These are phyloP conservation scores for Diadema setosum DNA, from an alignment of 35 echinoderm and acorn worm genomes.

Conservation along the genomic window DNA sequence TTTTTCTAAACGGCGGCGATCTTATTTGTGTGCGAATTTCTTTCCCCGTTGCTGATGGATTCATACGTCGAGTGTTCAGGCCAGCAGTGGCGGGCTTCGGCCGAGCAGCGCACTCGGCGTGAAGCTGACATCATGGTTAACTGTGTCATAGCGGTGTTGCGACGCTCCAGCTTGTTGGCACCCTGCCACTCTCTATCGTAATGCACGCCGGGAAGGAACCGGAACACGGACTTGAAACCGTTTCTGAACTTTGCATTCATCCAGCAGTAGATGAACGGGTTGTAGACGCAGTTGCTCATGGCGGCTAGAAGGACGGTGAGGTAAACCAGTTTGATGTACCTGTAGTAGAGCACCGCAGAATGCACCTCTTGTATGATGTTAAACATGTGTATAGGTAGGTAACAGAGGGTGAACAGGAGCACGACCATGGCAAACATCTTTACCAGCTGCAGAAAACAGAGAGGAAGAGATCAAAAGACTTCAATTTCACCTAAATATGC, in stretches of 20 bases:
- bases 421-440: conserved; percentile 97
- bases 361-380: conserved; percentile 79
- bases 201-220: conserved; percentile 62
- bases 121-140: conserved; percentile 31
- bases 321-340: conserved; percentile 57
- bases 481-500: too few species aligned
- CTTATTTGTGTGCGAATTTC: background rate
- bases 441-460: conserved; percentile 69
- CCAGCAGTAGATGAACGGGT: conserved; percentile 96
- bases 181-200: conserved; percentile 65
- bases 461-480: background rate
- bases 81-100: background rate
- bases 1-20: background rate
- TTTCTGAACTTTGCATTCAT: conserved; percentile 99
- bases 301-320: conserved; percentile 51
- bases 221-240: conserved; percentile 88
- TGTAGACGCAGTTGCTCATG: conserved; percentile 97
- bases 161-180: conserved; percentile 20
- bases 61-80: background rate
- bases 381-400: conserved; percentile 88
- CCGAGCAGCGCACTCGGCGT: background rate
- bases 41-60: background rate
- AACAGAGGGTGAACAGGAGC: conserved; percentile 89
- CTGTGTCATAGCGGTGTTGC: conserved; percentile 59
- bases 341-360: conserved; percentile 18